Evolutionary conservation across 1,140 invertebrate genomes (phyloP).

Genomic region (Ctenoplectra terminalis): DNA sequence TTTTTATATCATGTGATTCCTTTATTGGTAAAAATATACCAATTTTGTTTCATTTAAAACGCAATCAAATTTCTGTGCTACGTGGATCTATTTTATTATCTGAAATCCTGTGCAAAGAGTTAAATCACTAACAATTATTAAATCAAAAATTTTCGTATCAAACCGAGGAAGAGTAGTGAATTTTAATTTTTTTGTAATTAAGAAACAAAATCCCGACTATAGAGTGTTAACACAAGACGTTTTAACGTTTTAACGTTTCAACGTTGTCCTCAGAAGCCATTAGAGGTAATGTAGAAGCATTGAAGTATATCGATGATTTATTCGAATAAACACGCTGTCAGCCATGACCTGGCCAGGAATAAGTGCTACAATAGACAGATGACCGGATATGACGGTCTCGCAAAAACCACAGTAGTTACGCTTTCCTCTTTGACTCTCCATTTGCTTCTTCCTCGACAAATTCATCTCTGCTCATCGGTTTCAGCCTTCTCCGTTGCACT

Average conservation of each 20-base stretch:
- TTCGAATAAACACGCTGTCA: constrained; percentile 78
- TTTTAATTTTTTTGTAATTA: too few relatives aligned
- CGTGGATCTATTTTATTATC: too few relatives aligned
- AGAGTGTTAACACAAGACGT: too few relatives aligned
- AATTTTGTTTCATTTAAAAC: too few relatives aligned
- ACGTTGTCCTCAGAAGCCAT: neutral
- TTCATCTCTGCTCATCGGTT: constrained; percentile 50
- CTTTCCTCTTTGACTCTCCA: constrained; percentile 63
- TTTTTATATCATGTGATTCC: too few relatives aligned
- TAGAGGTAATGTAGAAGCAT: constrained; percentile 57
- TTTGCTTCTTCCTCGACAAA: constrained; percentile 44
- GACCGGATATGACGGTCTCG: constrained; percentile 78
- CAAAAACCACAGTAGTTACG: constrained; percentile 77
- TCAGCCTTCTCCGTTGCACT: constrained; percentile 33
- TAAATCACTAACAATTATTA: too few relatives aligned
- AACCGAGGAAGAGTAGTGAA: too few relatives aligned
- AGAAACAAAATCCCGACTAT: too few relatives aligned
- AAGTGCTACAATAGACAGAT: constrained; percentile 71
- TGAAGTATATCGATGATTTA: constrained; percentile 75
- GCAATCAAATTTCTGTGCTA: too few relatives aligned
- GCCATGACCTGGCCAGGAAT: constrained; percentile 61
- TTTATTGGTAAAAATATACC: too few relatives aligned
- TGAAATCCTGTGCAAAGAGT: too few relatives aligned
- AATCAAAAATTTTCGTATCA: too few relatives aligned
- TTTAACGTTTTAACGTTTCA: neutral